These are phyloP conservation scores for Trachelus stipa DNA, from an alignment of 2,888 invertebrate species.

Conservation along the genomic window DNA sequence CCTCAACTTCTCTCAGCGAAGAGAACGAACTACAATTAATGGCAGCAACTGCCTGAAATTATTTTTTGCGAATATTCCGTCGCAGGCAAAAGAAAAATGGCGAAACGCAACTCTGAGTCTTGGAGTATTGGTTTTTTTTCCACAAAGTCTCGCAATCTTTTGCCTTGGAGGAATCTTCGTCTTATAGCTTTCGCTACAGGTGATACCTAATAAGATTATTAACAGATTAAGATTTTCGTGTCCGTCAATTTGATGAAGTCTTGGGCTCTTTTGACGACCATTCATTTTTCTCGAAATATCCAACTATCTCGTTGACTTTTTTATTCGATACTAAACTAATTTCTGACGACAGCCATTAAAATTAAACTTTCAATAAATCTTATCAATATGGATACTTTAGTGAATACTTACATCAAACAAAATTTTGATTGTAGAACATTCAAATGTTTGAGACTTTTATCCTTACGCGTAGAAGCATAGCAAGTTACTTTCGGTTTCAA, in stretches of 20 bases:
- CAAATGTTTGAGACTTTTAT: background rate
- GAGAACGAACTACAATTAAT: constrained; percentile 49
- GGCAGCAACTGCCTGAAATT: constrained; percentile 46
- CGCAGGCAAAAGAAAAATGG: constrained; percentile 9
- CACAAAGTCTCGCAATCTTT: background rate
- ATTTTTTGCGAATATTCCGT: constrained; percentile 11
- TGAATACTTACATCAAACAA: background rate
- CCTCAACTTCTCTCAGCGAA: constrained; percentile 61
- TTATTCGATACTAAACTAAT: too few relatives aligned
- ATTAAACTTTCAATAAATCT: too few relatives aligned
- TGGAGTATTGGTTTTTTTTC: background rate
- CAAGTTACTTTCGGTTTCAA: background rate
- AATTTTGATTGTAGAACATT: background rate
- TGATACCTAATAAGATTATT: background rate
- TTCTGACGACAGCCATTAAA: too few relatives aligned
- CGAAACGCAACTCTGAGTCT: constrained; percentile 9
- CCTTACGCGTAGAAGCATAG: background rate
- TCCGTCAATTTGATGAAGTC: background rate
- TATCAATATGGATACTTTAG: too few relatives aligned
- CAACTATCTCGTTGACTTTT: too few relatives aligned
- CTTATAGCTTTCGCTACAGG: background rate
- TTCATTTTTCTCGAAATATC: background rate
- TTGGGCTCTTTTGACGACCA: background rate
- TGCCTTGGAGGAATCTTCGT: background rate
- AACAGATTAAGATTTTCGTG: background rate